phyloP scores from a whole-genome alignment of 2,113 vertebrate species.

The Trochalopteron elliotii region DNA sequence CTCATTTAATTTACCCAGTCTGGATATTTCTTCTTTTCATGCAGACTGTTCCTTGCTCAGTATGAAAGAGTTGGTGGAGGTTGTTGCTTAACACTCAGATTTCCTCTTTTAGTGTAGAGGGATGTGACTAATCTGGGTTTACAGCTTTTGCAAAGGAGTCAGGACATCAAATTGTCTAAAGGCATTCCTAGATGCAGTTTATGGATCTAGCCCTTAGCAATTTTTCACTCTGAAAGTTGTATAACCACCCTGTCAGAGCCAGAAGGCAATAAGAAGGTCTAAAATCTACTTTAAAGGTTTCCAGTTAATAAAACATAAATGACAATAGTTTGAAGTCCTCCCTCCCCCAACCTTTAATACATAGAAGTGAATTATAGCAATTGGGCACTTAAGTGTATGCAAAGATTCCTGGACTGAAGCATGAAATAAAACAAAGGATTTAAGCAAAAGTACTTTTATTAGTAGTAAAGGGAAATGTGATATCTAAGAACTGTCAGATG shows the following conservation, averaged over 20 bases:
- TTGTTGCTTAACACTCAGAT: not conserved
- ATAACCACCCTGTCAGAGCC: not conserved
- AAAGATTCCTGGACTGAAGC: not conserved
- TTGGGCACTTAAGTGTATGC: not conserved
- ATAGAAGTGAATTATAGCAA: not conserved
- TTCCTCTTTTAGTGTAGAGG: not conserved
- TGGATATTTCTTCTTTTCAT: not conserved
- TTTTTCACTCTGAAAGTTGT: not conserved
- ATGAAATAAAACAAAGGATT: slow-evolving; percentile 52
- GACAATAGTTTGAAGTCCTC: not conserved
- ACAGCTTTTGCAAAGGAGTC: not conserved
- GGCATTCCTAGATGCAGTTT: not conserved
- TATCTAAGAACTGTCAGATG: slow-evolving; percentile 53
- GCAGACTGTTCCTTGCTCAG: not conserved
- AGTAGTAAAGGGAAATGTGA: slow-evolving; percentile 52
- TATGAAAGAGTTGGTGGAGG: not conserved
- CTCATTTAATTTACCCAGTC: not conserved
- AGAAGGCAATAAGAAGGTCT: not conserved
- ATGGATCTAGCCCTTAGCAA: not conserved
- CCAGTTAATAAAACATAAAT: slow-evolving; percentile 8
- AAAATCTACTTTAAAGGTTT: not conserved
- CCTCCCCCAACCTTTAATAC: not conserved
- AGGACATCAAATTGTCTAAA: not conserved
- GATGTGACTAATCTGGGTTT: not conserved
- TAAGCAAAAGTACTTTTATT: slow-evolving; percentile 68